Evolutionary conservation across 2,797 vertebrate genomes (phyloP).

Genomic region (Lacerta viridis): DNA sequence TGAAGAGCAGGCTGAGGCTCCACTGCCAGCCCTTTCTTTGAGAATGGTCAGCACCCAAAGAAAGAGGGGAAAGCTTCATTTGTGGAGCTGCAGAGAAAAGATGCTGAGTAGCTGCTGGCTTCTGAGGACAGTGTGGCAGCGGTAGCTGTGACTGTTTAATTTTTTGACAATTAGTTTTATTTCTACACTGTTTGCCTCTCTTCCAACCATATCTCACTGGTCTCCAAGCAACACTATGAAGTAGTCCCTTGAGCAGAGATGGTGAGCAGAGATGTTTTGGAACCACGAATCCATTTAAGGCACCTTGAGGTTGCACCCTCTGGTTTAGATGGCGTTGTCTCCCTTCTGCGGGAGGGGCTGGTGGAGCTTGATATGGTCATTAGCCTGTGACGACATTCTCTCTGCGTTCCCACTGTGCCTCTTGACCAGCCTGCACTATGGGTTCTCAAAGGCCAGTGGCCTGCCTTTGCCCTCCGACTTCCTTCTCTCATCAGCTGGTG

Average conservation of each 20-base stretch:
- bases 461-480: constrained; percentile 51
- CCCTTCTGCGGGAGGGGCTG: constrained; percentile 22
- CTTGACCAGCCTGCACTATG: constrained; percentile 45
- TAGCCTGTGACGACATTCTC: constrained; percentile 53
- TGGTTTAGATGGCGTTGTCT: background rate
- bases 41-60: background rate
- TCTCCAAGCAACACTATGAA: too few species aligned
- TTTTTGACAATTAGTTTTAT: background rate
- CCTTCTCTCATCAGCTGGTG: constrained; percentile 5
- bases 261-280: background rate
- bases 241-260: background rate
- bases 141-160: background rate
- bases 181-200: background rate
- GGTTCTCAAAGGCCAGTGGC: constrained; percentile 49
- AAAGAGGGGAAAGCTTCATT: background rate
- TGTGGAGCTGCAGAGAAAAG: background rate
- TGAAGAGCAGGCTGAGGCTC: background rate
- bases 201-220: too few species aligned
- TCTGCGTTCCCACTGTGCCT: constrained; percentile 49
- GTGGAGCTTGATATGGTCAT: constrained; percentile 57
- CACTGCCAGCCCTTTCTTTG: background rate
- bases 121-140: background rate
- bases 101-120: background rate
- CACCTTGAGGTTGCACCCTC: background rate
- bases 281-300: constrained; percentile 3